Evolutionary conservation across 2,797 vertebrate genomes (phyloP).

Genomic region (Gambusia yucatana): DNA sequence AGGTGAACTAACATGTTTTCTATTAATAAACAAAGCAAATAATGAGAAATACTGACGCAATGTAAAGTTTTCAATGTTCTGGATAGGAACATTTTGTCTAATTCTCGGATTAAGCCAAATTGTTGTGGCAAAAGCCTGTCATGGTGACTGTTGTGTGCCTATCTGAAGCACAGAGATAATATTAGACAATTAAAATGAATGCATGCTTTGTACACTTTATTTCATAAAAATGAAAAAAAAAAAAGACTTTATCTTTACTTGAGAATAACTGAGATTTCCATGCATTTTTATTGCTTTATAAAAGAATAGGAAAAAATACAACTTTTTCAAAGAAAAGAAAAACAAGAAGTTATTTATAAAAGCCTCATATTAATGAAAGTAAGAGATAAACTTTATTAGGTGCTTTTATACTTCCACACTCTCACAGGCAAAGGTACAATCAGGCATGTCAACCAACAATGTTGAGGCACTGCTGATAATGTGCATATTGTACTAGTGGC

Average conservation of each 20-base stretch:
- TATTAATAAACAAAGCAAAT: neutral
- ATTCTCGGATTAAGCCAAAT: slow-evolving; percentile 8
- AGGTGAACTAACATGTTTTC: slow-evolving; percentile 2
- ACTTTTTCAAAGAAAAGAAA: slow-evolving; percentile 26
- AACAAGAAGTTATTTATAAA: slow-evolving; percentile 12
- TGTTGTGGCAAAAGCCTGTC: neutral
- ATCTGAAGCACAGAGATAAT: slow-evolving; percentile 16
- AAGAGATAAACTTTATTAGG: slow-evolving; percentile 48
- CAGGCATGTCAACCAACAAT: slow-evolving; percentile 78
- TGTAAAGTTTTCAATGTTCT: neutral
- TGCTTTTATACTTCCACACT: slow-evolving; percentile 63
- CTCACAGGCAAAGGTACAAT: slow-evolving; percentile 61
- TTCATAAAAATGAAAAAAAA: slow-evolving; percentile 8
- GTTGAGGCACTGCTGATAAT: slow-evolving; percentile 74
- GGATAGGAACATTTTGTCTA: neutral
- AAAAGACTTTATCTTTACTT: neutral
- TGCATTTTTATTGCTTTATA: slow-evolving; percentile 8
- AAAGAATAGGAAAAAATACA: slow-evolving; percentile 11
- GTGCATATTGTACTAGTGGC: slow-evolving; percentile 79
- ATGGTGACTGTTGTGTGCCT: slow-evolving; percentile 25
- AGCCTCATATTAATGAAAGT: slow-evolving; percentile 25
- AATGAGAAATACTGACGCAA: neutral
- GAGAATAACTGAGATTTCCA: slow-evolving; percentile 6
- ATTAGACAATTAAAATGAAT: slow-evolving; percentile 18
- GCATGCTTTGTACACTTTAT: slow-evolving; percentile 9